Percentiles rank a stretch among this genome's conserved stretches.
Conservation (phyloP, 2,888 invertebrate species). For the Thymelicus lineola region DNA sequence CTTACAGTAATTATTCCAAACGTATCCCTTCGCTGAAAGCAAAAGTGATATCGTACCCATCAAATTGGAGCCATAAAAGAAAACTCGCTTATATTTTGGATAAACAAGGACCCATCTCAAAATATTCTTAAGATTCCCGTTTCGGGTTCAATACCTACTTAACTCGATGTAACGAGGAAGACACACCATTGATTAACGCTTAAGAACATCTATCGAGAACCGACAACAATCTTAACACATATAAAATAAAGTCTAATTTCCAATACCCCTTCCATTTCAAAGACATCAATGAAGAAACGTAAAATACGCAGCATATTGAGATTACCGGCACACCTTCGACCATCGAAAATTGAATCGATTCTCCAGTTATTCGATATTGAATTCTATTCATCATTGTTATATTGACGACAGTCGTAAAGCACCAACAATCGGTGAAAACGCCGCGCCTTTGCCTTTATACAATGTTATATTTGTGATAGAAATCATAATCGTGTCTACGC, state of each 20-base stretch:
- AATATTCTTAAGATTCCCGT: conserved; percentile 71
- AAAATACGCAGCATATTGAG: conserved; percentile 51
- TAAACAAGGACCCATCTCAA: conserved; percentile 67
- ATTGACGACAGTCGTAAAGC: conserved; percentile 48
- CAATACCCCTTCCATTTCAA: conserved; percentile 41
- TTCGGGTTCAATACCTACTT: conserved; percentile 49
- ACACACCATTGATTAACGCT: conserved; percentile 75
- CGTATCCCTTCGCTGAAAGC: conserved; percentile 53
- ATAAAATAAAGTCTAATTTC: conserved; percentile 51
- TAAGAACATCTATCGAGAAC: conserved; percentile 43
- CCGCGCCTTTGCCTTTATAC: conserved; percentile 59
- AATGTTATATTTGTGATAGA: conserved; percentile 81
- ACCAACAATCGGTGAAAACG: conserved; percentile 50
- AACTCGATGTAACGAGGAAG: conserved; percentile 62
- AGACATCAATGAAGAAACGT: conserved; percentile 61
- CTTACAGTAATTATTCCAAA: neutral
- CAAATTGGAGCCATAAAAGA: conserved; percentile 66
- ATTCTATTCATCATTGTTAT: conserved; percentile 49
- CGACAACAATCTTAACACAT: conserved; percentile 52
- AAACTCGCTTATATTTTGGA: conserved; percentile 68
- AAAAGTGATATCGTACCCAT: conserved; percentile 72
- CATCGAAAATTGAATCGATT: conserved; percentile 45
- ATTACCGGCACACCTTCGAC: conserved; percentile 51
- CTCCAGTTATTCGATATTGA: conserved; percentile 50
- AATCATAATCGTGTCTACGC: conserved; percentile 78